These are phyloP conservation scores for Pelecanus crispus DNA, from an alignment of 2,113 vertebrate genomes.

Conservation along the genomic window DNA sequence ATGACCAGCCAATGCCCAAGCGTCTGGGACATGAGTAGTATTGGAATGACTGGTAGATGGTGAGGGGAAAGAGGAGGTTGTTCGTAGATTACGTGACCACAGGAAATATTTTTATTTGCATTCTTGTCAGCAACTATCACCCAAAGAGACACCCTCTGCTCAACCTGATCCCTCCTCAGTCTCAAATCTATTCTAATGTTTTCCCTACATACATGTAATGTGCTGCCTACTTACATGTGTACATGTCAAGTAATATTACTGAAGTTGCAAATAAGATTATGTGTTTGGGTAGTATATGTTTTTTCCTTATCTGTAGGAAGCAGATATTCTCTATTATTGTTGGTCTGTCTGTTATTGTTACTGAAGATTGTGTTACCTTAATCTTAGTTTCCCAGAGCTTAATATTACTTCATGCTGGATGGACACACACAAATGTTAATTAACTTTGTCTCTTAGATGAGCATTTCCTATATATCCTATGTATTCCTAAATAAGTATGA, in stretches of 20 bases:
- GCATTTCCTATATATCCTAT: background rate
- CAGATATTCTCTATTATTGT: background rate
- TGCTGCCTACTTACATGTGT: background rate
- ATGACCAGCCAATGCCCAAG: background rate
- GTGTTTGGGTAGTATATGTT: background rate
- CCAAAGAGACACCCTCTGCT: background rate
- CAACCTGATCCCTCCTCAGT: background rate
- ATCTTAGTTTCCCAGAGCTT: background rate
- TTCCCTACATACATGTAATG: background rate
- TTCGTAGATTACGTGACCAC: background rate
- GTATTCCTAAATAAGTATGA: background rate
- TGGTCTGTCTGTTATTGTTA: background rate
- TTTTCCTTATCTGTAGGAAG: background rate
- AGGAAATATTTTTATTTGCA: background rate
- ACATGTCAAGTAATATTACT: background rate
- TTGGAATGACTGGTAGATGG: background rate
- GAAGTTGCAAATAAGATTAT: background rate
- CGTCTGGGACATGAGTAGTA: rapidly evolving
- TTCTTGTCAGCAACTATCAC: background rate
- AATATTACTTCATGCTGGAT: background rate
- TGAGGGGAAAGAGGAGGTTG: background rate
- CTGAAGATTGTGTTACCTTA: background rate
- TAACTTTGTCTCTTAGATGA: background rate
- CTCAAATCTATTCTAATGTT: background rate
- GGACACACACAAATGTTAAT: background rate